Conservation (phyloP, 2,888 invertebrate genomes). For the Eurytoma adleriae region DNA sequence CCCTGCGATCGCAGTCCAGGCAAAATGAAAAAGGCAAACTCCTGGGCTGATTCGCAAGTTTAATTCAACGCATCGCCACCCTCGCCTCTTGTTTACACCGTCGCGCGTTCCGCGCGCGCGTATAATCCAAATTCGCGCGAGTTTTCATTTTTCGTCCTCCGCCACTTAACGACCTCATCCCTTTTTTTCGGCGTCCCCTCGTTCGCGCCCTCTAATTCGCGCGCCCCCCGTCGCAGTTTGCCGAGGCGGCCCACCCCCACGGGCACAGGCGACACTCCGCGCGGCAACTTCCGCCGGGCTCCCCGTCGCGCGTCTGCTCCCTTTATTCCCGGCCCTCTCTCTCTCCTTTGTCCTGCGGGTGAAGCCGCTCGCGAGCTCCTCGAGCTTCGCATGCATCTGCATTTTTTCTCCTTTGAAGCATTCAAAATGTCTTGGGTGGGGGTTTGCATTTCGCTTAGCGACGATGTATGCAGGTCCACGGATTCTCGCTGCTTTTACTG, state of each 20-base stretch:
- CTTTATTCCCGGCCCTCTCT: slow-evolving; percentile 37
- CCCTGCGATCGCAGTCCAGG: too few relatives aligned
- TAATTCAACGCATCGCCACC: slow-evolving; percentile 17
- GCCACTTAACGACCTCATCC: neutral
- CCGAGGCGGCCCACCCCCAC: too few relatives aligned
- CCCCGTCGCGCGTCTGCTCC: slow-evolving; percentile 19
- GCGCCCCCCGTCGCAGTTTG: slow-evolving; percentile 3
- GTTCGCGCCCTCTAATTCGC: neutral
- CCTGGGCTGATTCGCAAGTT: neutral
- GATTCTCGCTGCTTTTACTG: too few relatives aligned
- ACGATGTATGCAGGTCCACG: too few relatives aligned
- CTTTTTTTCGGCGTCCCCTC: neutral
- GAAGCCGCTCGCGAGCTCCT: slow-evolving; percentile 10
- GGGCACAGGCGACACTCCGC: too few relatives aligned
- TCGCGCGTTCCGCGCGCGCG: neutral
- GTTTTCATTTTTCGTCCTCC: neutral
- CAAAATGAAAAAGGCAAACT: slow-evolving; percentile 2
- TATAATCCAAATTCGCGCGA: neutral
- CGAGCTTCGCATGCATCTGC: neutral
- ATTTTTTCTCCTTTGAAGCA: neutral
- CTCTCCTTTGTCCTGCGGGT: slow-evolving; percentile 38
- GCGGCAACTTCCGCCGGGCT: neutral
- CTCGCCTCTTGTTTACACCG: slow-evolving; percentile 18
- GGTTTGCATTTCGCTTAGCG: too few relatives aligned
- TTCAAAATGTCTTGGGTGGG: too few relatives aligned